phyloP scores from a whole-genome alignment of 2,888 invertebrate genomes.

The Metacarcinus magister region DNA sequence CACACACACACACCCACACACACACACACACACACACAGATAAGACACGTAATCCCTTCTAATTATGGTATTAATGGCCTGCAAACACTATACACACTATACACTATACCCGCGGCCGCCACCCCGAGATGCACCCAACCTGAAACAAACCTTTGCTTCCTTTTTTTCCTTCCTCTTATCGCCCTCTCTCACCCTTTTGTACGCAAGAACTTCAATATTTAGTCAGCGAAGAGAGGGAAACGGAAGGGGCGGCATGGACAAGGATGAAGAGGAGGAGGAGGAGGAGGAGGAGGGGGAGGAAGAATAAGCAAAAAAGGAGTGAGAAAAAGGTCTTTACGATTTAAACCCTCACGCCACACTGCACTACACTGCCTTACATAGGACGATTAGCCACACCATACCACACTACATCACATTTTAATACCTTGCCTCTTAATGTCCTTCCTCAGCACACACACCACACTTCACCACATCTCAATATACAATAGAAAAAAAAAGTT shows the following conservation, averaged over 20 bases:
- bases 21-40: not conserved
- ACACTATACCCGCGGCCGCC: not conserved
- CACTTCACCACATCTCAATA: not conserved
- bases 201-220: constrained; percentile 18
- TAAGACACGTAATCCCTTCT: too few relatives aligned
- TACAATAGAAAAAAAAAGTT: too few relatives aligned
- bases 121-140: not conserved
- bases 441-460: not conserved
- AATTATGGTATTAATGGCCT: too few relatives aligned
- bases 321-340: not conserved
- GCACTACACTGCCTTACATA: not conserved
- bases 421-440: too few relatives aligned
- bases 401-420: not conserved
- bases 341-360: not conserved
- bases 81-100: too few relatives aligned
- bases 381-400: not conserved
- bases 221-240: constrained; percentile 19
- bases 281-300: not conserved
- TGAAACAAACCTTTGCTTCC: constrained; percentile 17
- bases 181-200: constrained; percentile 36
- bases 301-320: not conserved
- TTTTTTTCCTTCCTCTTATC: constrained; percentile 8
- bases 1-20: too few relatives aligned
- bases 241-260: not conserved
- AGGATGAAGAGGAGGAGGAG: not conserved